Evolutionary conservation across 2,888 invertebrate genomes (phyloP).

Genomic region (Agrilus biguttatus): DNA sequence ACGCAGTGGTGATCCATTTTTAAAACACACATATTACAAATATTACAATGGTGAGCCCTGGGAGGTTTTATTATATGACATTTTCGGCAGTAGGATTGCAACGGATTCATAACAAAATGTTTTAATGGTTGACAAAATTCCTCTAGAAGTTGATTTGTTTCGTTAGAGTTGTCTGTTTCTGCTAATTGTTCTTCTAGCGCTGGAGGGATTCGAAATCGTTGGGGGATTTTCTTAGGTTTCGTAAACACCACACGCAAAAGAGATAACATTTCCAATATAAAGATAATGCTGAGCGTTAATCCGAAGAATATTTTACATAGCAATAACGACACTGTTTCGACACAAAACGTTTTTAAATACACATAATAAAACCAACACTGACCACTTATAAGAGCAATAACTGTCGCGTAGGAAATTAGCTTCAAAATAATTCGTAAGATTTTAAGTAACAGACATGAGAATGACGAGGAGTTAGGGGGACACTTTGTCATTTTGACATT

Average conservation of each 20-base stretch:
- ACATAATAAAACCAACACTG: conserved; percentile 58
- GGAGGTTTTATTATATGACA: conserved; percentile 90
- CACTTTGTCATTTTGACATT: no score
- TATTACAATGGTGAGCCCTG: conserved; percentile 88
- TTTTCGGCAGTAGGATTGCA: conserved; percentile 68
- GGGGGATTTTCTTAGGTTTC: conserved; percentile 55
- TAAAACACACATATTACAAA: conserved; percentile 77
- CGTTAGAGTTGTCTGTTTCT: conserved; percentile 59
- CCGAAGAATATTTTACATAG: no score
- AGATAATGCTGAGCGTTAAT: no score
- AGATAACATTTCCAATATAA: no score
- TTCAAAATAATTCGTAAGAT: no score
- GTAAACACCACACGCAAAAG: conserved; percentile 66
- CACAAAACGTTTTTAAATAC: conserved; percentile 40
- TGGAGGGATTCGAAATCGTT: conserved; percentile 62
- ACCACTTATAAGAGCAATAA: no score
- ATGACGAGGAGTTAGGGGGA: no score
- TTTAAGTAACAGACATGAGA: no score
- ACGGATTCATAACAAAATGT: conserved; percentile 40
- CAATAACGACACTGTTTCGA: neutral
- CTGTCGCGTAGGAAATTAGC: no score
- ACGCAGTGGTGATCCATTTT: conserved; percentile 99
- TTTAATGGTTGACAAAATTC: no score
- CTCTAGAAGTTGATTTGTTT: conserved; percentile 10
- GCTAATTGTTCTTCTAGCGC: conserved; percentile 57